A percentile compares a stretch with the other conserved stretches of the same genome.
Conservation (phyloP, 1,140 invertebrate species). For the Probaryconus sp. region DNA sequence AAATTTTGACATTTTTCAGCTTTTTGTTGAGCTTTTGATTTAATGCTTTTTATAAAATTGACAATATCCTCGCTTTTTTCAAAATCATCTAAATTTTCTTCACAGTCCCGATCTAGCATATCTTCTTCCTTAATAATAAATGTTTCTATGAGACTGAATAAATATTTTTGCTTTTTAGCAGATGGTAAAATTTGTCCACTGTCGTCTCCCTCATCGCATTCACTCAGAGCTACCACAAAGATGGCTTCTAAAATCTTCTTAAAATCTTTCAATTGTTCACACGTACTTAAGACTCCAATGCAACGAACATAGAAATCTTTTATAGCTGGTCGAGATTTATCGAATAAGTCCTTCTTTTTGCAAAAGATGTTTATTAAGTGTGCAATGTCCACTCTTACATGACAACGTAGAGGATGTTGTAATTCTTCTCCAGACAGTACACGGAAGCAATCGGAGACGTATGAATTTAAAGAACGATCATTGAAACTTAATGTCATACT, state of each 20-base stretch:
- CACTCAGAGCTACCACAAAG: conserved; percentile 6
- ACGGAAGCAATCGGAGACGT: too few species aligned
- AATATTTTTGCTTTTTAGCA: not conserved
- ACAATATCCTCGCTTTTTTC: not conserved
- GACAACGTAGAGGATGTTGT: not conserved
- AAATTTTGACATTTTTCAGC: conserved; percentile 2
- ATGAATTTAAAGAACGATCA: conserved; percentile 5
- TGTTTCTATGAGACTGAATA: not conserved
- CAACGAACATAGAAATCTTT: conserved; percentile 48
- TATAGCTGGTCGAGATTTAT: not conserved
- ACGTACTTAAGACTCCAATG: conserved; percentile 11
- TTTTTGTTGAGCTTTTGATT: not conserved
- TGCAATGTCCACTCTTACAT: conserved; percentile 40
- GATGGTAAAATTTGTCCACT: not conserved
- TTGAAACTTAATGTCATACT: conserved; percentile 28
- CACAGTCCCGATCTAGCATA: not conserved
- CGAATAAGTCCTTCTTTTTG: conserved; percentile 33
- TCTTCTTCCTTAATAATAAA: not conserved
- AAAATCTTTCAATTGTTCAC: conserved; percentile 2
- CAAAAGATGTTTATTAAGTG: conserved; percentile 48
- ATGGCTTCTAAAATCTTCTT: not conserved
- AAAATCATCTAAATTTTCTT: not conserved
- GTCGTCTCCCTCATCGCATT: conserved; percentile 6
- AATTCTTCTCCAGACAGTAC: too few species aligned
- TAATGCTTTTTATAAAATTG: not conserved